Evolutionary conservation across 1,140 invertebrate species (phyloP), one percentile per base, ranked within the genome.

Genomic region (Drosophila erecta): DNA sequence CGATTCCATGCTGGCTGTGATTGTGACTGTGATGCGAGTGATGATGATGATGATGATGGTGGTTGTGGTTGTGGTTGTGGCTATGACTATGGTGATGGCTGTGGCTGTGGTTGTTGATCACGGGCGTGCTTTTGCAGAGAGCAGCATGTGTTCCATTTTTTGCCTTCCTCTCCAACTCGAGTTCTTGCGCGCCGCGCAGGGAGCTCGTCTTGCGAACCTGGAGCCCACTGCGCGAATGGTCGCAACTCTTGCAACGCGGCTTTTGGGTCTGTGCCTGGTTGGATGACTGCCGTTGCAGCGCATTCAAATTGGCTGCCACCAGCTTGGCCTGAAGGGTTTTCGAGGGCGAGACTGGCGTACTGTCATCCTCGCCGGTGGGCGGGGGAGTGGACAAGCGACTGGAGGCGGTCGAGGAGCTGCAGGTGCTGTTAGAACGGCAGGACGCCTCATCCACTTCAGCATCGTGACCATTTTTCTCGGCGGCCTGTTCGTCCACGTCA

Each of bases 281-380:
- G 40, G 47, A 41, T 15, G 51, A 20, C 40, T 65, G 72, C 20
- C 72, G 55, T 44, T 74, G 74, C 22, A 91, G 40, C 7, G 74
- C 89, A 56, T 83, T 85, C 27, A 91, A 40, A 67, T 87, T 90
- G 27, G 62, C 89, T 0, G 78, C 84, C 35, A 92, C 83, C 20
- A 92, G 71, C 22, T 81, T 72, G 11, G 72, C 77, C 49, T 91
- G 86, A 41, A 90, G 43, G 24, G 74, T 85, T 61, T 84, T 91
- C 1, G 78, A 81, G 17, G 90, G 90, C 27, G 90, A 92, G 0
- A 79, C 89, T 6, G 86, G 87, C 8, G 81, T 76, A 61, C 90
- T 91, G 76, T 91, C 90, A 12, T 91, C 90, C 53, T 91, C 90
- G 15, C 90, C 90, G 17, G 90, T 91, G 12, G 90, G 90, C 41